Evolutionary conservation across 2,888 invertebrate genomes (phyloP), one percentile per base, ranked within the genome.

Genomic region (Agonopterix arenella): DNA sequence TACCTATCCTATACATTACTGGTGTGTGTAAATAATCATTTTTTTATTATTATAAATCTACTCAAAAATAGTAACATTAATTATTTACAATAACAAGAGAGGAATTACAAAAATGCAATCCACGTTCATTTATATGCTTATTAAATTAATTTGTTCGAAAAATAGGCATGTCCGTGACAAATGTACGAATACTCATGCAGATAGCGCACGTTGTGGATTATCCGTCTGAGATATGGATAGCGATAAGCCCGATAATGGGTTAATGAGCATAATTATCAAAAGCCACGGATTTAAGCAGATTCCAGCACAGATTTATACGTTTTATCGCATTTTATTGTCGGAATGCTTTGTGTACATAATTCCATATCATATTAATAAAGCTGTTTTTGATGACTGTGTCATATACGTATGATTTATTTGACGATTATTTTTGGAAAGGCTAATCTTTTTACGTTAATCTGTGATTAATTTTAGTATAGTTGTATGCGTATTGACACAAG

Each of bases 221-320:
- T 76, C 73, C 77, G 57, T 53, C 54, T 48, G 46, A 61, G 68
- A 64, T 66, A 62, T 53, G 65, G 61, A 62, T 65, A 61, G 50
- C 56, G 51, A 54, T 47, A 41, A 49, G 50, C 49, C 52, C 60
- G 73, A 73, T 76, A 73, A 68, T 61, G 68, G 61, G 68, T 56
- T 60, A 61, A 67, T 69, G 73, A 77, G 71, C 44, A 28, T 46
- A 36, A 64, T 70, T 84, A 83, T 80, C 77, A 64, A 69, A 57
- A 69, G 66, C 68, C 60, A 64, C 57, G 74, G 75, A 80, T 81
- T 28, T 80, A 80, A 63, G 59, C 58, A 58, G 74, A 77, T 75
- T 71, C 67, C 61, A 59, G 65, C 75, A 73, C 75, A 81, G 85
- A 85, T 86, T 86, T 82, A 73, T 74, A 71, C 60, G 73, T 71